Evolutionary conservation across 2,113 vertebrate species (phyloP).

Genomic region (Gadus chalcogrammus): DNA sequence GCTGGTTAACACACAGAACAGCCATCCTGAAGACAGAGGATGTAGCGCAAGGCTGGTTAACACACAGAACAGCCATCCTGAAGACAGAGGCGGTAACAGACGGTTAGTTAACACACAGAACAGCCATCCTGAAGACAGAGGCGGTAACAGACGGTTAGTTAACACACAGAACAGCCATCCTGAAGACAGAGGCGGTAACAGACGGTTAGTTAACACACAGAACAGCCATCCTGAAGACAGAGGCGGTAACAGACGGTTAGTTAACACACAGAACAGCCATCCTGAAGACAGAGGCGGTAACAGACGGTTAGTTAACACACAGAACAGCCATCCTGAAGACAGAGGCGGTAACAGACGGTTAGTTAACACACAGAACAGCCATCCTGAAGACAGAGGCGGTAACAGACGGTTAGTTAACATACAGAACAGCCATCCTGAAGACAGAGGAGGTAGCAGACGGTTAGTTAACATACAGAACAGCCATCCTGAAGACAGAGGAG

Average conservation of each 20-base stretch:
- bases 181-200: too few species aligned
- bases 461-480: neutral
- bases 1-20: neutral
- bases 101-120: too few species aligned
- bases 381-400: conserved; percentile 66
- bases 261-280: neutral
- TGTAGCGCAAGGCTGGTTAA: neutral
- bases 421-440: neutral
- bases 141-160: neutral
- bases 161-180: neutral
- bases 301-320: too few species aligned
- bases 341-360: neutral
- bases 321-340: conserved; percentile 65
- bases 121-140: too few species aligned
- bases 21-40: too few species aligned
- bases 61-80: neutral
- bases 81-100: too few species aligned
- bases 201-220: too few species aligned
- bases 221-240: too few species aligned
- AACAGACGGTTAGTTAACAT: neutral
- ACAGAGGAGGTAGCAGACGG: neutral
- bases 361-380: neutral
- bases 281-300: too few species aligned
- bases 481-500: too few species aligned
- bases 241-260: neutral